phyloP scores from a whole-genome alignment of 1,140 invertebrate species.

The Musca vetustissima region DNA sequence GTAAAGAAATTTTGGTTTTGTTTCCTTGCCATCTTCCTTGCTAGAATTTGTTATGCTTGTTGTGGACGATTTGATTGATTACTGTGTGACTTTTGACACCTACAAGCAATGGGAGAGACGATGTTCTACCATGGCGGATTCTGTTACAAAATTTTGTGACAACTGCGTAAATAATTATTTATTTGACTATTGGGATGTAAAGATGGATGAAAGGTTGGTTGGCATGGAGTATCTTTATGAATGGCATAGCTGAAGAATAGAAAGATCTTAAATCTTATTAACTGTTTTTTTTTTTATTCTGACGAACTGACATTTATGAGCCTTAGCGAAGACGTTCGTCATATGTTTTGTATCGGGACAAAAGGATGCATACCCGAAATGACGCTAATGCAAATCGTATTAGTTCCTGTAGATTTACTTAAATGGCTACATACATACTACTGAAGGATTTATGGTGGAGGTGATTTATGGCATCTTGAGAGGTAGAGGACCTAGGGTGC shows the following conservation, averaged over 20 bases:
- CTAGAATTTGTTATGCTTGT: neutral
- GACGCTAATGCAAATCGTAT: neutral
- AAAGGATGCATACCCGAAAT: neutral
- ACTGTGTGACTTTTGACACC: conserved; percentile 26
- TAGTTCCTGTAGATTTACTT: neutral
- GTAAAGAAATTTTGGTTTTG: neutral
- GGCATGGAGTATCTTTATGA: no score
- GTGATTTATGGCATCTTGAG: no score
- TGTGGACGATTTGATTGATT: conserved; percentile 13
- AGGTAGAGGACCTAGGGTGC: no score
- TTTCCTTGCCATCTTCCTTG: neutral
- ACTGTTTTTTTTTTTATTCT: neutral
- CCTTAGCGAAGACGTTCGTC: neutral
- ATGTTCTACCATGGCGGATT: neutral
- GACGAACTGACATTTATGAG: conserved; percentile 6
- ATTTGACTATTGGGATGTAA: neutral
- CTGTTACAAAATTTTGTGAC: neutral
- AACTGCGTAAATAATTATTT: neutral
- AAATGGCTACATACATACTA: no score
- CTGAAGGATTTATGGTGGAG: no score
- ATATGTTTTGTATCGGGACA: neutral
- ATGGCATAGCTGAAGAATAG: no score
- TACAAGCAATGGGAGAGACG: no score
- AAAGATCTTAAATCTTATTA: neutral
- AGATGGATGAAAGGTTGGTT: no score